phyloP scores from a whole-genome alignment of 1,140 invertebrate genomes.

The Drosophila neocordata region DNA sequence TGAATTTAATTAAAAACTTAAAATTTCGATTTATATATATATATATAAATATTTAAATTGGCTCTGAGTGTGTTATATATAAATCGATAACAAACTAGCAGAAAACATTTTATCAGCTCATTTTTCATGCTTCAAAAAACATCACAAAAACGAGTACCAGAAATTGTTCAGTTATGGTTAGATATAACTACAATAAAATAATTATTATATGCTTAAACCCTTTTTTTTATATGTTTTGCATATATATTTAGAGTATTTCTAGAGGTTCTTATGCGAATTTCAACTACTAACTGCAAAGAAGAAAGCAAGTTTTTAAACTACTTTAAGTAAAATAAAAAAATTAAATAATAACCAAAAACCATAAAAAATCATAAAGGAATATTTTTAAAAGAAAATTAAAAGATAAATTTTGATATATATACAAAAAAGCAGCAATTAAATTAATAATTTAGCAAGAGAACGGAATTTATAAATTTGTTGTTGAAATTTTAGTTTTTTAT shows the following conservation, averaged over 20 bases:
- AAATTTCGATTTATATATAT: background rate
- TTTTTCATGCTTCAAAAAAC: slow-evolving; percentile 9
- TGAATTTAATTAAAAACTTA: background rate
- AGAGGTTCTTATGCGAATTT: background rate
- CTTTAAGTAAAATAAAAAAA: background rate
- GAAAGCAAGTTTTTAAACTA: background rate
- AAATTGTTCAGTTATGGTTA: slow-evolving; percentile 4
- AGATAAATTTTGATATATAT: slow-evolving; percentile 42
- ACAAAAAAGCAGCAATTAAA: slow-evolving; percentile 59
- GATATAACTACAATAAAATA: background rate
- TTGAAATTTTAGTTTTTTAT: slow-evolving; percentile 46
- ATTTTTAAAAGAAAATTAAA: slow-evolving; percentile 19
- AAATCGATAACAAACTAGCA: slow-evolving; percentile 6
- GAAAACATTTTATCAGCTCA: slow-evolving; percentile 9
- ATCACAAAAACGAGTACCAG: slow-evolving; percentile 8
- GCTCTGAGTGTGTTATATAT: slow-evolving; percentile 4
- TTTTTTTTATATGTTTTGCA: background rate
- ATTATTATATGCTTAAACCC: background rate
- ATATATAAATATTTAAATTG: background rate
- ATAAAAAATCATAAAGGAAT: background rate
- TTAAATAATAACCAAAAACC: background rate
- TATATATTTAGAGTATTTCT: background rate
- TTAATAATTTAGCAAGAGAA: slow-evolving; percentile 49
- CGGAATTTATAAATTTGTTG: slow-evolving; percentile 53
- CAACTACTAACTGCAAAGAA: slow-evolving; percentile 4